phyloP scores from a whole-genome alignment of 92 coral and sea anemone species.

The Epizoanthus rinbou region DNA sequence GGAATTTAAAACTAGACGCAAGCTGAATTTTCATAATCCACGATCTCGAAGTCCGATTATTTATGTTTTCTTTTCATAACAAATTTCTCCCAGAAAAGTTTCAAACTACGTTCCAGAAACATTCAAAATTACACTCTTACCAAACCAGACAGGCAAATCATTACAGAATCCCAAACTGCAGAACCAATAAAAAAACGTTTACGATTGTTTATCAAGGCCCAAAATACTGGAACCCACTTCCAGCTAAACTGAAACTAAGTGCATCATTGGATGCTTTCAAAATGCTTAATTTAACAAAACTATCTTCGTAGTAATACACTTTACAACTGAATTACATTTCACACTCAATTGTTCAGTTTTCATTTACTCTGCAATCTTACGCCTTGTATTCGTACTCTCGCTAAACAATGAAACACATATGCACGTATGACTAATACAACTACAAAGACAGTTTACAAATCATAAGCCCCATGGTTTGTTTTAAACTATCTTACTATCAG shows the following conservation, averaged over 20 bases:
- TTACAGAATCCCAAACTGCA: neutral
- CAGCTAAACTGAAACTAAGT: neutral
- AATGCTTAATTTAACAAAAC: neutral
- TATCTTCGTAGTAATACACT: neutral
- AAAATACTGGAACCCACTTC: conserved; percentile 16
- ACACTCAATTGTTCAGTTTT: neutral
- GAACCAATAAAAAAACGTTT: neutral
- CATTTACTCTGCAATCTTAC: neutral
- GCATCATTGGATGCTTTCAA: neutral
- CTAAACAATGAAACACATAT: neutral
- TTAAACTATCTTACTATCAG: neutral
- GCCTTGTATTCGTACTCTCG: neutral
- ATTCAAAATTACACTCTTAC: neutral
- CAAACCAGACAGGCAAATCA: neutral
- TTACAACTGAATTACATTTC: neutral
- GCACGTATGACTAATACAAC: neutral
- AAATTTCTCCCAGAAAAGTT: neutral
- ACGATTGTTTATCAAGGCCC: conserved; percentile 19
- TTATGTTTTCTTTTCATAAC: neutral
- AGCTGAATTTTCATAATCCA: neutral
- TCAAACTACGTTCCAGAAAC: neutral
- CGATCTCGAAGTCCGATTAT: neutral
- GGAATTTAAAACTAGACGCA: too few relatives aligned
- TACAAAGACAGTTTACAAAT: neutral
- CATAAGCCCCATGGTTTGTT: too few relatives aligned